phyloP scores from a whole-genome alignment of 2,888 invertebrate genomes.

The Ganaspis brasiliensis region DNA sequence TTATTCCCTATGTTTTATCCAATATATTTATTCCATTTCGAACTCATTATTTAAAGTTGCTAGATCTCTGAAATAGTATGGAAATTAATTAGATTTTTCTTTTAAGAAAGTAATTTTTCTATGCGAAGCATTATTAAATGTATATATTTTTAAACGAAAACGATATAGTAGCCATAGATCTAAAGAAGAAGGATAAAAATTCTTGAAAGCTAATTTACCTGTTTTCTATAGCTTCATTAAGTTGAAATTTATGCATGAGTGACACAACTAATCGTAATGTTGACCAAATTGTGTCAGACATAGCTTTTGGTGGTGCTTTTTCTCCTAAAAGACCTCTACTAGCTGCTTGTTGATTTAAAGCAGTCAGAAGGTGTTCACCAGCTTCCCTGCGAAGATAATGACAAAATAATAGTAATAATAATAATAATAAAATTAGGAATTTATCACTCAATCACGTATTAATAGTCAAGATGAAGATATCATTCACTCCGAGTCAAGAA shows the following conservation, averaged over 20 bases:
- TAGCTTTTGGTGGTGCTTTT: constrained; percentile 82
- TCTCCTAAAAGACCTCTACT: constrained; percentile 83
- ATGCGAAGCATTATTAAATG: too few species aligned
- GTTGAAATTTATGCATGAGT: constrained; percentile 85
- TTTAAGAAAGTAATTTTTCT: too few species aligned
- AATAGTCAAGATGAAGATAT: too few species aligned
- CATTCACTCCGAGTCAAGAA: too few species aligned
- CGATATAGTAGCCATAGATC: too few species aligned
- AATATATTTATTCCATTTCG: constrained; percentile 73
- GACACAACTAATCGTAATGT: constrained; percentile 94
- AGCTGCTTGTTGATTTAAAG: constrained; percentile 94
- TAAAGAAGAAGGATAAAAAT: constrained; percentile 2
- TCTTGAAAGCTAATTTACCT: constrained; percentile 76
- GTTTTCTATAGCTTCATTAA: constrained; percentile 82
- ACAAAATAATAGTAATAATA: too few species aligned
- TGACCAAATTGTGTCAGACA: constrained; percentile 97
- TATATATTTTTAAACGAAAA: too few species aligned
- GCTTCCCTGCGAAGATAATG: constrained; percentile 94
- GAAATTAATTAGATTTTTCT: constrained; percentile 6
- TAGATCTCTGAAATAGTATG: constrained; percentile 77
- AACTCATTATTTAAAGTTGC: constrained; percentile 79
- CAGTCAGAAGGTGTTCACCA: constrained; percentile 96
- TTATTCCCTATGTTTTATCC: constrained; percentile 17
- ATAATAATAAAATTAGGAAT: constrained; percentile 58
- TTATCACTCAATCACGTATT: too few species aligned